Percentiles rank a stretch among this genome's conserved stretches.
Evolutionary conservation across 2,888 invertebrate genomes (phyloP).

Genomic region (Tetragonisca angustula): DNA sequence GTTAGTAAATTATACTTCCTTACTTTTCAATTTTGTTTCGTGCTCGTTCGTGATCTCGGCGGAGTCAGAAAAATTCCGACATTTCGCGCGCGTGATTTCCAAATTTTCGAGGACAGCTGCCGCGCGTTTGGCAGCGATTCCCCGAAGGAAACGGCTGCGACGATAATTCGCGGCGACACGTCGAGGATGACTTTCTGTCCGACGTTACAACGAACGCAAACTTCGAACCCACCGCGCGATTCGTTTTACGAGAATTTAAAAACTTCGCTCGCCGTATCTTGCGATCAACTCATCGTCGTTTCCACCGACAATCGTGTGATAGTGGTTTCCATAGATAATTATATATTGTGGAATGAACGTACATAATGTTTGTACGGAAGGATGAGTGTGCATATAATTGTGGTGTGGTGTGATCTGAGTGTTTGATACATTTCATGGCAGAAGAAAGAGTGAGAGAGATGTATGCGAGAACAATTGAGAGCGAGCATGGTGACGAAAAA

Average conservation of each 20-base stretch:
- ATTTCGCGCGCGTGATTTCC: background rate
- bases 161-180: conserved; percentile 17
- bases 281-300: background rate
- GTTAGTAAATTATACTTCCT: background rate
- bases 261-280: background rate
- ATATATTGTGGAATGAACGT: too few species aligned
- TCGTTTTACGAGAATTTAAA: background rate
- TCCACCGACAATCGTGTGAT: too few species aligned
- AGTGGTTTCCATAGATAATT: too few species aligned
- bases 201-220: background rate
- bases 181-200: background rate
- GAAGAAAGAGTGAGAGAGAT: too few species aligned
- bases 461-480: too few species aligned
- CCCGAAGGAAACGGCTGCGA: background rate
- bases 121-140: background rate
- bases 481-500: too few species aligned
- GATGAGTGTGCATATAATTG: too few species aligned
- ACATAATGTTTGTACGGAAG: too few species aligned
- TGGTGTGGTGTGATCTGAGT: too few species aligned
- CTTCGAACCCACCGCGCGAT: background rate
- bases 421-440: too few species aligned
- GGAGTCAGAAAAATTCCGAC: background rate
- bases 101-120: conserved; percentile 2
- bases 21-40: too few species aligned
- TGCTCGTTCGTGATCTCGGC: too few species aligned